phyloP scores from a whole-genome alignment of 2,888 invertebrate genomes.

The Brenthis daphne region DNA sequence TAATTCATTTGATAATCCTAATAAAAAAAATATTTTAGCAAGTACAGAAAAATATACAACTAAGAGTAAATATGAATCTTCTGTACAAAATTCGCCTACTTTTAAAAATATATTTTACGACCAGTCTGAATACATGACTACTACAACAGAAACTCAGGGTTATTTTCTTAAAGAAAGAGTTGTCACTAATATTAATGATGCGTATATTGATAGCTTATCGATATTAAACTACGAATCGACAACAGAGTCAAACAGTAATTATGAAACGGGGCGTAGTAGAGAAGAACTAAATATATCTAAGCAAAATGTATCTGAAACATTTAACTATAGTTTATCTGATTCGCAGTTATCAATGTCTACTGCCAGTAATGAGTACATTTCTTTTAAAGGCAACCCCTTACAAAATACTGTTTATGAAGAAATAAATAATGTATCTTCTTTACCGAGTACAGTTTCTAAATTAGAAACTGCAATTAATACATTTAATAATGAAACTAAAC shows the following conservation, averaged over 20 bases:
- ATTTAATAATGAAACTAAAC: no score
- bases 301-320: neutral
- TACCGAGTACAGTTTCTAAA: no score
- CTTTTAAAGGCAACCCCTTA: no score
- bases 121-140: neutral
- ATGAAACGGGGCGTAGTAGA: neutral
- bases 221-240: neutral
- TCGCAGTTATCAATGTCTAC: no score
- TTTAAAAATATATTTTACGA: slow-evolving; percentile 1
- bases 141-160: neutral
- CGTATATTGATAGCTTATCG: neutral
- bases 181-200: neutral
- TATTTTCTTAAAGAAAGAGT: neutral
- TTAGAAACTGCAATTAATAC: no score
- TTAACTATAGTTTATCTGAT: no score
- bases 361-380: no score
- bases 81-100: neutral
- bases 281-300: neutral
- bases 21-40: no score
- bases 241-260: neutral
- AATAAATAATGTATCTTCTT: no score
- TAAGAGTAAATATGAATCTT: neutral
- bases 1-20: no score
- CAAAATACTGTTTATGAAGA: no score
- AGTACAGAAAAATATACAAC: neutral